These are phyloP conservation scores for Agrochola litura DNA, from an alignment of 2,888 invertebrate species.

Conservation along the genomic window DNA sequence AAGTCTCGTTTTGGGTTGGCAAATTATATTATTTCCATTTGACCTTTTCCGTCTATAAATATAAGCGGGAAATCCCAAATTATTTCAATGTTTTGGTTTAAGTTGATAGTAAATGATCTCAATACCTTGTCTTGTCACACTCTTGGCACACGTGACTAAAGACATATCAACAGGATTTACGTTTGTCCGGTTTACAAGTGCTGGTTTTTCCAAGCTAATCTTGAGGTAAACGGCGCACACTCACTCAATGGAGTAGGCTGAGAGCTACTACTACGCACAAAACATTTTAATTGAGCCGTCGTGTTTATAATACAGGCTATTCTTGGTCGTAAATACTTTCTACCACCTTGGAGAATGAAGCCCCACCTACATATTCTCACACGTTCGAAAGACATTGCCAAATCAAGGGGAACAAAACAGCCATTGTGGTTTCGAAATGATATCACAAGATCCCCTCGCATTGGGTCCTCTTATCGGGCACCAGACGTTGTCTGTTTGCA, in stretches of 20 bases:
- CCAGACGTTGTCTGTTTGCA: constrained; percentile 78
- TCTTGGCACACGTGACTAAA: constrained; percentile 63
- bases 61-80: constrained; percentile 31
- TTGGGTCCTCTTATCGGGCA: constrained; percentile 77
- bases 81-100: constrained; percentile 9
- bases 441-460: constrained; percentile 67
- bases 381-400: constrained; percentile 39
- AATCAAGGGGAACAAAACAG: constrained; percentile 53
- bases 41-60: constrained; percentile 42
- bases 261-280: constrained; percentile 41
- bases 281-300: constrained; percentile 45
- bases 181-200: constrained; percentile 63
- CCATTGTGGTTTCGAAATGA: constrained; percentile 57
- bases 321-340: constrained; percentile 39
- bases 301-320: constrained; percentile 37
- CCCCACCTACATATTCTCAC: constrained; percentile 25
- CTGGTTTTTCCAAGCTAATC: constrained; percentile 69
- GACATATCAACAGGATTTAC: constrained; percentile 60
- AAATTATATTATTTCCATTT: constrained; percentile 39
- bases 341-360: constrained; percentile 24
- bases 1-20: constrained; percentile 15
- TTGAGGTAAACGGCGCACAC: constrained; percentile 56
- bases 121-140: constrained; percentile 26
- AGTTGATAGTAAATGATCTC: constrained; percentile 20
- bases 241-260: constrained; percentile 48